Conservation (phyloP, 2,113 vertebrate species). For the Ardeotis arabs region DNA sequence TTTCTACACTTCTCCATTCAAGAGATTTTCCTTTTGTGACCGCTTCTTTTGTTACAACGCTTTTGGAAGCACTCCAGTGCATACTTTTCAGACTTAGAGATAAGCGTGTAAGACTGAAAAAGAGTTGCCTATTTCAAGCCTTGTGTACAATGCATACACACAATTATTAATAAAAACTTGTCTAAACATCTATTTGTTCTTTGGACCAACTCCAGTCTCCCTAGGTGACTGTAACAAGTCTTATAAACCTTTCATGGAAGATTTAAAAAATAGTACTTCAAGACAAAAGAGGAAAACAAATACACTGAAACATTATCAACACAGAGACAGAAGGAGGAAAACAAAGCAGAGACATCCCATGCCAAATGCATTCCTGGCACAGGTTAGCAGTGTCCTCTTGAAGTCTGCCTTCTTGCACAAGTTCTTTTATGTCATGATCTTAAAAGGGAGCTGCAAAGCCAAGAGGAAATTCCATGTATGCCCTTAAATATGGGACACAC, state of each 20-base stretch:
- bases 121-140: slow-evolving; percentile 11
- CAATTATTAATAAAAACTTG: slow-evolving; percentile 38
- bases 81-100: slow-evolving; percentile 7
- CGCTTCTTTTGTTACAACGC: background rate
- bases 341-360: background rate
- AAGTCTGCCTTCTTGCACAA: background rate
- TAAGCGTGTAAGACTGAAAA: background rate
- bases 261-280: slow-evolving; percentile 31
- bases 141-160: background rate
- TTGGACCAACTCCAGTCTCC: slow-evolving; percentile 59
- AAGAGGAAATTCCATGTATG: background rate
- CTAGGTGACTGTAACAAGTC: slow-evolving; percentile 20
- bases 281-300: slow-evolving; percentile 34
- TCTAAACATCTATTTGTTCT: slow-evolving; percentile 57
- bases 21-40: background rate
- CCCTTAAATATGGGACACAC: background rate
- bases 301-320: slow-evolving; percentile 34
- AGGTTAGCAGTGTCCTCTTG: background rate
- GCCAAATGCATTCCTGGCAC: background rate
- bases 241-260: slow-evolving; percentile 52
- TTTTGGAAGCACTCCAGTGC: slow-evolving; percentile 1
- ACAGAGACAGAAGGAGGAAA: background rate
- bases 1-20: background rate
- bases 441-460: background rate
- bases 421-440: background rate